Base-by-base conservation (phyloP, 2,113 vertebrate genomes). In the Myotis brandtii region DNA sequence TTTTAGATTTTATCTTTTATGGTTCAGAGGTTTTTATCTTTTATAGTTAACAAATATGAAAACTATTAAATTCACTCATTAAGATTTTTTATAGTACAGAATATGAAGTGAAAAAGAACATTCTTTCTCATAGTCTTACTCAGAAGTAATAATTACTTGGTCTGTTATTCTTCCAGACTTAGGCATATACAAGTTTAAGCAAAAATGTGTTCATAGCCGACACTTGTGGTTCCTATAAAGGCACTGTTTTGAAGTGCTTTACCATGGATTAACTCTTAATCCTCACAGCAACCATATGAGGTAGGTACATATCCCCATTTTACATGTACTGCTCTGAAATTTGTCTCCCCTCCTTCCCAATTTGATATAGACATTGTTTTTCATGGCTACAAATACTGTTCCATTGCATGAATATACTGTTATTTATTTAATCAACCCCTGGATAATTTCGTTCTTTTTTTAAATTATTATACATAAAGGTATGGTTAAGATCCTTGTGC, bases 31-130 rank as follows among this genome's bases (percentile, higher is more conserved):
- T 64, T 77, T 96, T 92, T 80, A 59, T 70, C 46, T 77, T 85
- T 69, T 89, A 62, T 48, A 69, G 32, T 82, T 89, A 96, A 85
- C 75, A 84, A 95, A 90, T 82, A 34, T 87, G 30, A 64, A 91
- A 92, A 54, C 52, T 92, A 50, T 87, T 93, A 52, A 54, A 85
- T 62, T 37, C 85, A 16, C 18, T 91, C 1, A 21, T 94, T 94
- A 90, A 66, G 80, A 30, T 67, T 96, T 95, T 97, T 75, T 73
- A 86, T 25, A 96, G 83, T 82, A 76, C 40, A 92, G 43, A 96
- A 86, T 89, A 13, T 50, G 77, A 91, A 94, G 52, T 76, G 52
- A 85, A 79, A 94, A 81, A 83, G 48, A 64, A 79, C 37, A 86
- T 75, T 91, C 40, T 56, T 80, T 96, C 72, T 89, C 14, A 72